Conservation (phyloP, 2,797 vertebrate genomes). For the Sebastes diaconus region DNA sequence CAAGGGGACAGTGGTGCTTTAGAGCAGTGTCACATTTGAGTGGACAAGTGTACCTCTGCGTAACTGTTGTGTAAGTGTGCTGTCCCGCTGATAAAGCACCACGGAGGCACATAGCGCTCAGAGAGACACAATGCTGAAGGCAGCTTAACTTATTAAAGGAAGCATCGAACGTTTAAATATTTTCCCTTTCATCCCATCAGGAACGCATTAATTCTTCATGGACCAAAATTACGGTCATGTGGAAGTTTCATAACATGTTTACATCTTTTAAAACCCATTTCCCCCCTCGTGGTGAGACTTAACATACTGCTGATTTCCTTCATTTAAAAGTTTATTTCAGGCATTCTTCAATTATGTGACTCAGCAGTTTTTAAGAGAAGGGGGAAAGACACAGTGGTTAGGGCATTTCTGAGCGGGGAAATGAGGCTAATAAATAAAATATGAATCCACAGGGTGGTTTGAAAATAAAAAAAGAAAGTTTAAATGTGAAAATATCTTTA, state of each 20-base stretch:
- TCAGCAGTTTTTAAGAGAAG: constrained; percentile 59
- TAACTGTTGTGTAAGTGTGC: constrained; percentile 38
- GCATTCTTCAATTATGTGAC: constrained; percentile 40
- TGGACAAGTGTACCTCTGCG: constrained; percentile 16
- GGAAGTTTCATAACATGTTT: constrained; percentile 63
- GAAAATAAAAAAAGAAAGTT: not conserved
- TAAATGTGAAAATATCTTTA: constrained; percentile 53
- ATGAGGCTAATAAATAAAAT: constrained; percentile 67
- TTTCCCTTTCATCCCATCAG: constrained; percentile 29
- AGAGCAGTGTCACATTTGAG: constrained; percentile 15
- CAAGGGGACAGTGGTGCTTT: constrained; percentile 25
- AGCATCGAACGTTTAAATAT: constrained; percentile 32
- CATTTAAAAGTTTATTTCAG: constrained; percentile 58
- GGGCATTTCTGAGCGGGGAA: constrained; percentile 44
- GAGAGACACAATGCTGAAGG: constrained; percentile 6
- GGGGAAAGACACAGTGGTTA: constrained; percentile 37
- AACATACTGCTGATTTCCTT: constrained; percentile 48
- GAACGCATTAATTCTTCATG: constrained; percentile 29
- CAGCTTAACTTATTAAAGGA: constrained; percentile 21
- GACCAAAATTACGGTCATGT: constrained; percentile 8
- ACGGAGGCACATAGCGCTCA: not conserved
- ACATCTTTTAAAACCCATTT: constrained; percentile 20
- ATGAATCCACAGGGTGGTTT: constrained; percentile 51
- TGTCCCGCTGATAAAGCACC: constrained; percentile 51
- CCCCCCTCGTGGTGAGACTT: constrained; percentile 4